Percentiles rank a stretch among this genome's conserved stretches.
These are phyloP conservation scores for Mesoclemmys tuberculata DNA, from an alignment of 2,113 vertebrate genomes.

Conservation along the genomic window DNA sequence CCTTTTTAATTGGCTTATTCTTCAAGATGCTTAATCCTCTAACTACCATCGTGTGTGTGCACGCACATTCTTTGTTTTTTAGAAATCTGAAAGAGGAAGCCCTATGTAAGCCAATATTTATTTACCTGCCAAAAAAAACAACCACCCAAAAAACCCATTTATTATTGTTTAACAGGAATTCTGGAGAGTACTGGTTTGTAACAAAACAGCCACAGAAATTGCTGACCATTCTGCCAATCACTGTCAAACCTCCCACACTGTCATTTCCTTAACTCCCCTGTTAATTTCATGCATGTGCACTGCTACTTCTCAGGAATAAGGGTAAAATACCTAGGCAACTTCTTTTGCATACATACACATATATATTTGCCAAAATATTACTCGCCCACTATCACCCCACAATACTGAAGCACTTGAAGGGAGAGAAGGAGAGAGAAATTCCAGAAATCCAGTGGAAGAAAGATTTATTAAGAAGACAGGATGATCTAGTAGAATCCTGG, in stretches of 20 bases:
- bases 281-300: background rate
- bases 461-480: background rate
- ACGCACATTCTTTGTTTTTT: background rate
- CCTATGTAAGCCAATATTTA: background rate
- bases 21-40: conserved; percentile 60
- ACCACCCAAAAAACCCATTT: background rate
- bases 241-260: background rate
- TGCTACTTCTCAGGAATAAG: conserved; percentile 20
- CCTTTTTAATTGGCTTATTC: conserved; percentile 71
- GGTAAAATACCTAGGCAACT: background rate
- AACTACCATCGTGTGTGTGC: background rate
- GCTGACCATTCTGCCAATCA: background rate
- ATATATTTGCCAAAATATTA: conserved; percentile 9
- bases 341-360: too few relatives aligned
- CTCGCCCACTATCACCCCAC: conserved; percentile 15
- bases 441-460: background rate
- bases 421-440: background rate
- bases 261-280: background rate
- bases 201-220: background rate
- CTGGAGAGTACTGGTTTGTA: background rate
- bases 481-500: background rate
- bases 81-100: background rate
- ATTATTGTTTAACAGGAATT: background rate
- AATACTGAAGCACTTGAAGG: background rate
- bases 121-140: background rate